Evolutionary conservation across 2,797 vertebrate species (phyloP), one percentile per base, ranked within the genome.

Genomic region (Gymnocypris eckloni): DNA sequence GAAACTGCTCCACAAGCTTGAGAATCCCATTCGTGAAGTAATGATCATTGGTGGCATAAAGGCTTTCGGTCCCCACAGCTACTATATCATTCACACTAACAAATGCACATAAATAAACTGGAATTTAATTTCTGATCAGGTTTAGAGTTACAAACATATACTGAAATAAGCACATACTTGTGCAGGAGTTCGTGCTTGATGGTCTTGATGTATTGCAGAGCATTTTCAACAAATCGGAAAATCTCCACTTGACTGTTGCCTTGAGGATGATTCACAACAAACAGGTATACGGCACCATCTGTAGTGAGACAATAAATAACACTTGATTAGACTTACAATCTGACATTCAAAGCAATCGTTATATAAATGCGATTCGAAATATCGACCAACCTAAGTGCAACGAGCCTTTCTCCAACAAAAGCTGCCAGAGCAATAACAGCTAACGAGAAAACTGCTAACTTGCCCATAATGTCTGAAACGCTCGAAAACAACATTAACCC

Each of bases 31-130:
- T 81, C 0, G 8, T 79, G 88, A 96, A 98, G 92, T 98, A 98
- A 89, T 93, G 95, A 86, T 99, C 97, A 64, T 98, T 98, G 87
- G 97, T 98, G 83, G 96, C 97, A 82, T 98, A 99, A 92, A 99
- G 99, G 87, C 94, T 93, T 2, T 99, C 97, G 12, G 93, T 91
- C 85, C 97, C 96, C 2, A 98, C 39, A 45, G 96, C 97, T 45
- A 98, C 92, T 48, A 99, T 90, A 83, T 99, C 97, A 87, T 99
- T 99, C 79, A 98, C 92, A 82, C 98, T 99, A 85, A 16, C 88
- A 83, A 52, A 87, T 64, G 18, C 61, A 79, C 25, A 85, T 3
- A 25, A 1, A 52, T 37, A 16, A 37, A 41, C 2, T 28, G 15
- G 13, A 54, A 66, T 25, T 20, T 67, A 0, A 66, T 67, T 18